These are phyloP conservation scores for Xiphophorus hellerii DNA, from an alignment of 2,113 vertebrate genomes.

Conservation along the genomic window DNA sequence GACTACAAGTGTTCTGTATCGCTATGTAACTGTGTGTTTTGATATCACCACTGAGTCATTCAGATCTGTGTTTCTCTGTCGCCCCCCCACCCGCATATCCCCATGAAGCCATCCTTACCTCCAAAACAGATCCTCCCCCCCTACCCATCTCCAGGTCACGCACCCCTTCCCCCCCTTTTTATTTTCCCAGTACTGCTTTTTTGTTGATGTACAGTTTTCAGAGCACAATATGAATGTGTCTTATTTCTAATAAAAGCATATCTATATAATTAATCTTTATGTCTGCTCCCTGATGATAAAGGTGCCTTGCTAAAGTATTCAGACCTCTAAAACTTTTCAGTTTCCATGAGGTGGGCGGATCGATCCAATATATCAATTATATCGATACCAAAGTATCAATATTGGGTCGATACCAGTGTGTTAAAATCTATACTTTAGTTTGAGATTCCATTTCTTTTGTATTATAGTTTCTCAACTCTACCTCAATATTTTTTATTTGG, in stretches of 20 bases:
- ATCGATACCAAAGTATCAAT: too few species aligned
- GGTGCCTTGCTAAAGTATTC: background rate
- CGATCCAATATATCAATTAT: too few species aligned
- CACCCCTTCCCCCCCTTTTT: constrained; percentile 67
- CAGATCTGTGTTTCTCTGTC: constrained; percentile 60
- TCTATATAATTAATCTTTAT: constrained; percentile 73
- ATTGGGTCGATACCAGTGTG: too few species aligned
- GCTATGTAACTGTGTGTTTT: constrained; percentile 86
- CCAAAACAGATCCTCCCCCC: constrained; percentile 36
- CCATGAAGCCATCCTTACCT: too few species aligned
- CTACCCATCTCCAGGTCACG: constrained; percentile 13
- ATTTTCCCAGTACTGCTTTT: constrained; percentile 75
- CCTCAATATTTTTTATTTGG: too few species aligned
- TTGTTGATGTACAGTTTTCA: constrained; percentile 94
- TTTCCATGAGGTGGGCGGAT: too few species aligned
- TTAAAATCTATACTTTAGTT: too few species aligned
- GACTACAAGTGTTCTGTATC: constrained; percentile 86
- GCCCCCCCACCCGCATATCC: constrained; percentile 22
- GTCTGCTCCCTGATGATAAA: constrained; percentile 21
- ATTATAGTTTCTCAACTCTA: too few species aligned
- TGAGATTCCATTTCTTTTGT: too few species aligned
- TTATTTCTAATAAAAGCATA: constrained; percentile 95
- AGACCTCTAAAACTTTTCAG: too few species aligned
- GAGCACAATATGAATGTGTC: constrained; percentile 96
- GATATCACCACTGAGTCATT: constrained; percentile 77